Evolutionary conservation across 2,113 vertebrate species (phyloP).

Genomic region (Tupaia chinensis): DNA sequence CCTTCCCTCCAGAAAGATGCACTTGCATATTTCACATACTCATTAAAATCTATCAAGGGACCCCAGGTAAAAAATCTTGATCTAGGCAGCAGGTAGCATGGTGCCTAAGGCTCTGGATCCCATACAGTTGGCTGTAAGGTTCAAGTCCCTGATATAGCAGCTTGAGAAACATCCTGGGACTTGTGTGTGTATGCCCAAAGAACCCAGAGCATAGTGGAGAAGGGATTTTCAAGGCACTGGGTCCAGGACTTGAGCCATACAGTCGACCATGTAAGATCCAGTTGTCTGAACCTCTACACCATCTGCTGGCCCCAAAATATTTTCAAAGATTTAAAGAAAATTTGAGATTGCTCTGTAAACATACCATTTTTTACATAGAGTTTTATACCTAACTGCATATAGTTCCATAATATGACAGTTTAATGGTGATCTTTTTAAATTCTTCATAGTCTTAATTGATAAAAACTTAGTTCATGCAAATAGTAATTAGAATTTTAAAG

Average conservation of each 20-base stretch:
- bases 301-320: constrained; percentile 9
- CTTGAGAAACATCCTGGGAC: no score
- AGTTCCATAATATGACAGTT: constrained; percentile 44
- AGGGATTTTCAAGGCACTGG: no score
- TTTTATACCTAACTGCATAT: constrained; percentile 47
- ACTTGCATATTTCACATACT: constrained; percentile 43
- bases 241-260: no score
- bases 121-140: no score
- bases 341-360: constrained; percentile 1
- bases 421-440: constrained; percentile 20
- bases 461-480: constrained; percentile 36
- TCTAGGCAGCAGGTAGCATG: not conserved
- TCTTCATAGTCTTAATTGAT: constrained; percentile 35
- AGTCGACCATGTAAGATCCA: no score
- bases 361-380: not conserved
- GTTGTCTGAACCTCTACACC: no score
- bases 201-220: no score
- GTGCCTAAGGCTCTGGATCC: no score
- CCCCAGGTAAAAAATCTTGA: constrained; percentile 41
- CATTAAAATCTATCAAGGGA: not conserved
- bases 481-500: constrained; percentile 46
- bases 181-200: no score
- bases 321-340: constrained; percentile 53
- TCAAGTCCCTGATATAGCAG: no score
- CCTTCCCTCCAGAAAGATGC: constrained; percentile 26